Evolutionary conservation across 1,140 invertebrate genomes (phyloP), one percentile per base, ranked within the genome.

Genomic region (Sycobia sp.): DNA sequence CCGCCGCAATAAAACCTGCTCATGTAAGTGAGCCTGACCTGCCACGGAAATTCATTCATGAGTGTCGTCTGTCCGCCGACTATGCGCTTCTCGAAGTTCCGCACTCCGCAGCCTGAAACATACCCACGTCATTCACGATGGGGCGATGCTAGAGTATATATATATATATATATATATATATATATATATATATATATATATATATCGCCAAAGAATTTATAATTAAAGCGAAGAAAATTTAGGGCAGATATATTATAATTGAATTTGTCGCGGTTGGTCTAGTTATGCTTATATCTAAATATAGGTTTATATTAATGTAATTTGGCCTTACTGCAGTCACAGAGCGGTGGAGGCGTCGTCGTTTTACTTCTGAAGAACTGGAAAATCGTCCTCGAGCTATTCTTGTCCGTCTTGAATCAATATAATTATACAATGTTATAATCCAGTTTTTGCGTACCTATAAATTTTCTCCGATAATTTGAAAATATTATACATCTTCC

Each of bases 1-100:
- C 89, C 91, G 13, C 92, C 91, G 71, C 93, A 95, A 73, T 95
- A 94, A 82, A 94, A 93, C 66, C 89, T 86, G 68, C 91, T 91
- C 70, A 91, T 87, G 77, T 94, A 93, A 2, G 87, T 88, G 25
- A 95, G 77, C 43, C 88, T 85, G 0, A 85, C 90, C 85, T 92
- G 91, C 91, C 91, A 94, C 3, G 92, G 91, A 74, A 90, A 92
- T 73, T 93, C 90, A 70, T 91, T 89, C 53, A 87, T 77, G 38
- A 82, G 81, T 1, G 90, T 87, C 14, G 88, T 86, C 59, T 85
- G 84, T 7, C 90, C 90, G 1, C 91, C 91, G 0, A 93, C 90
- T 46, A 94, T 93, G 44, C 91, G 84, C 22, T 87, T 87, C 57
- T 86, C 89, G 67, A 91, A 90, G 71, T 91, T 92, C 70, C 87